phyloP scores from a whole-genome alignment of 2,888 invertebrate species.

The Amphimallon solstitiale region DNA sequence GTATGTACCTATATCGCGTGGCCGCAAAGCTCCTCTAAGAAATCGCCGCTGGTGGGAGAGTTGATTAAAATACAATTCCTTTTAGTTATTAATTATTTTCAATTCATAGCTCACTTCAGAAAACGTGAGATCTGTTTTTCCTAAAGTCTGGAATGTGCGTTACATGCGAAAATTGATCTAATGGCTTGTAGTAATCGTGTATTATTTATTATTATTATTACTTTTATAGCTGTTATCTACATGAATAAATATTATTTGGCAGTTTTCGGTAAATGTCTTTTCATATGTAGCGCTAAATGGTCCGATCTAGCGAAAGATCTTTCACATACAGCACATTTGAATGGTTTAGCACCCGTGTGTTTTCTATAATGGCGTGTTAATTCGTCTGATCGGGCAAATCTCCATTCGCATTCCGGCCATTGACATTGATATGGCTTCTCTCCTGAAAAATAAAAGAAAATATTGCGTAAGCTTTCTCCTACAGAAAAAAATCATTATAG shows the following conservation, averaged over 20 bases:
- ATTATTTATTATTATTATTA: background rate
- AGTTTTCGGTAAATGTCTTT: conserved; percentile 92
- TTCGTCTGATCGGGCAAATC: conserved; percentile 96
- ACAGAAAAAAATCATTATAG: too few species aligned
- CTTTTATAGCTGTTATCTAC: conserved; percentile 7
- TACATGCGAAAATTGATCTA: conserved; percentile 25
- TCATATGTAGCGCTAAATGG: conserved; percentile 96
- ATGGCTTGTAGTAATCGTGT: conserved; percentile 6
- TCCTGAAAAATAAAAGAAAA: conserved; percentile 76
- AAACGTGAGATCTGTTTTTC: background rate
- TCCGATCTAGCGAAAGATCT: conserved; percentile 95
- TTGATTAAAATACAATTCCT: too few species aligned
- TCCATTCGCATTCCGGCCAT: conserved; percentile 98
- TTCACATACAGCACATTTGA: conserved; percentile 95
- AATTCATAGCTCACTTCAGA: conserved; percentile 13
- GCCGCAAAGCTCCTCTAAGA: too few species aligned
- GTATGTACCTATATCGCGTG: too few species aligned
- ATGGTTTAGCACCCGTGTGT: conserved; percentile 96
- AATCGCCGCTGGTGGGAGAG: too few species aligned
- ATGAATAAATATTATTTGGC: conserved; percentile 66
- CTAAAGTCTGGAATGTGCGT: conserved; percentile 23
- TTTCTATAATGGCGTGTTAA: conserved; percentile 96
- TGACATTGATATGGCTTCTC: conserved; percentile 98
- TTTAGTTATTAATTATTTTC: background rate
- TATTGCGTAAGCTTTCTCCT: too few species aligned